phyloP scores from a whole-genome alignment of 2,888 invertebrate genomes.

The Bellardia pandia region DNA sequence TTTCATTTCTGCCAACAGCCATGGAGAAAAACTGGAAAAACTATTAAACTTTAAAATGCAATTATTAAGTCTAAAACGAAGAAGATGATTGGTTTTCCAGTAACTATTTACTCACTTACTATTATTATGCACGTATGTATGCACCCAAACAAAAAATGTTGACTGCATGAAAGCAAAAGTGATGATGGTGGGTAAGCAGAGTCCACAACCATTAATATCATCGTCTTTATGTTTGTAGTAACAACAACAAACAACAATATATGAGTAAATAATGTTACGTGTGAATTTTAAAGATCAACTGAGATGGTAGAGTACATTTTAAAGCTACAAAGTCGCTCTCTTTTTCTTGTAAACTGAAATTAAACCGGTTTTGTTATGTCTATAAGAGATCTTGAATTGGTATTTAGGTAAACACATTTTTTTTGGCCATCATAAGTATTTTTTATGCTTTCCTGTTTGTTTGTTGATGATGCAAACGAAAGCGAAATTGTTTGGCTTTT shows the following conservation, averaged over 20 bases:
- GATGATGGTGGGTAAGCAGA: slow-evolving; percentile 19
- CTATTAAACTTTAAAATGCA: slow-evolving; percentile 10
- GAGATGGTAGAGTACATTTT: neutral
- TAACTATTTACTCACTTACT: neutral
- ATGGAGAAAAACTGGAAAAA: slow-evolving; percentile 49
- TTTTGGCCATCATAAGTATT: slow-evolving; percentile 40
- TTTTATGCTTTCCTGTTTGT: neutral
- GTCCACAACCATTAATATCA: slow-evolving; percentile 1
- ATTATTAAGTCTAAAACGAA: slow-evolving; percentile 12
- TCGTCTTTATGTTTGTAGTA: neutral
- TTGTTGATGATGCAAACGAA: slow-evolving; percentile 76
- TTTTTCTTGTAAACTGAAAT: neutral
- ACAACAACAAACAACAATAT: neutral
- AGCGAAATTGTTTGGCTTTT: slow-evolving; percentile 75
- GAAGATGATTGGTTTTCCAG: neutral
- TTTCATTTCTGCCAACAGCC: slow-evolving; percentile 18
- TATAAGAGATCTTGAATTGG: slow-evolving; percentile 1
- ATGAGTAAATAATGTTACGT: neutral
- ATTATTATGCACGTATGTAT: neutral
- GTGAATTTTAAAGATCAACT: slow-evolving; percentile 22
- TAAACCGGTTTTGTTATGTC: slow-evolving; percentile 47
- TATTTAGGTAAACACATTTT: slow-evolving; percentile 41
- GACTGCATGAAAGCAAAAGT: slow-evolving; percentile 66
- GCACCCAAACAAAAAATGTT: neutral
- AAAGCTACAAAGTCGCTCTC: neutral